These are phyloP conservation scores for Gymnocephalus cernua DNA, from an alignment of 2,113 vertebrate genomes.

Conservation along the genomic window DNA sequence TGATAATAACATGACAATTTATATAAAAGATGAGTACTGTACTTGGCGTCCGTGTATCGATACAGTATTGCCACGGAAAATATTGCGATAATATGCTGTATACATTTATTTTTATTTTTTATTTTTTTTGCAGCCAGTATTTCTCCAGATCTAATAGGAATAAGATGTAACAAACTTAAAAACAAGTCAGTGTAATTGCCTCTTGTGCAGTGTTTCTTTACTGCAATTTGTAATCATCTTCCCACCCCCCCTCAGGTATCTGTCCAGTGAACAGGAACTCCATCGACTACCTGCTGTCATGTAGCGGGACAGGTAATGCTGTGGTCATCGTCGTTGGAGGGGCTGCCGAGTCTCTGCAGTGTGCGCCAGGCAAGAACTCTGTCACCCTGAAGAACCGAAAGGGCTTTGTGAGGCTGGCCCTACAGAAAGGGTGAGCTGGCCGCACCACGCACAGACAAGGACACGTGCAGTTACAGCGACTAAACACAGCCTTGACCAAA, in stretches of 20 bases:
- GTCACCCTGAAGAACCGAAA: constrained; percentile 93
- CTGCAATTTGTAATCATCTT: background rate
- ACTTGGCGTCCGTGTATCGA: too few relatives aligned
- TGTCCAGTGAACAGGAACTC: constrained; percentile 95
- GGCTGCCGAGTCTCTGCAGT: constrained; percentile 94
- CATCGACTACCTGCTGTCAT: constrained; percentile 94
- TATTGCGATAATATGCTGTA: background rate
- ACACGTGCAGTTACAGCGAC: background rate
- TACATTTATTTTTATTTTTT: too few relatives aligned
- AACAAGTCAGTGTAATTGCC: background rate
- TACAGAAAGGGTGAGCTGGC: constrained; percentile 90
- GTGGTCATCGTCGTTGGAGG: constrained; percentile 95
- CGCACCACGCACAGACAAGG: constrained; percentile 7
- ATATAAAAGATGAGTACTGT: too few relatives aligned
- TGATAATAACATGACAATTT: too few relatives aligned
- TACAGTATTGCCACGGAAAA: too few relatives aligned
- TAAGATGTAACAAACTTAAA: background rate
- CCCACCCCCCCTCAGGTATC: constrained; percentile 84
- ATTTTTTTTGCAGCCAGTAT: background rate
- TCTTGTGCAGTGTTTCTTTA: background rate
- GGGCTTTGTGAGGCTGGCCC: constrained; percentile 93
- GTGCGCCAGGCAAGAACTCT: constrained; percentile 88
- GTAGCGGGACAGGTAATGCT: constrained; percentile 92
- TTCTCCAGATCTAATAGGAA: background rate
- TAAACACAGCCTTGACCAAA: constrained; percentile 9